Conservation (phyloP, 2,113 vertebrate genomes). For the Podarcis cretensis region DNA sequence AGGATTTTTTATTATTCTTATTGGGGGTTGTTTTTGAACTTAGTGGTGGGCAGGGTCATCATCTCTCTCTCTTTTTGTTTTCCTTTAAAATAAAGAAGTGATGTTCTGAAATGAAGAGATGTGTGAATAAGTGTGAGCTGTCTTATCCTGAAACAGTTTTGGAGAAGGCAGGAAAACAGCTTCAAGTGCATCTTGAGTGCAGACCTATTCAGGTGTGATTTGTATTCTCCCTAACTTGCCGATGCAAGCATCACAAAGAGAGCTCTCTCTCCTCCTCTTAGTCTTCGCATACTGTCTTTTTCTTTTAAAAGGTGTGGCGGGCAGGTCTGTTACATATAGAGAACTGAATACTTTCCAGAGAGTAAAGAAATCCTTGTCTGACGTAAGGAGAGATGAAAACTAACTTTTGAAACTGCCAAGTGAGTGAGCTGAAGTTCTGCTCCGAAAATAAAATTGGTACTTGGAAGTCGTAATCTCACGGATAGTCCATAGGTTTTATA, state of each 20-base stretch:
- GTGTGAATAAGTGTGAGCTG: constrained; percentile 74
- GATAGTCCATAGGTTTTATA: constrained; percentile 3
- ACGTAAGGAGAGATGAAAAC: constrained; percentile 34
- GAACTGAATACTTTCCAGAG: constrained; percentile 28
- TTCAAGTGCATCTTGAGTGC: constrained; percentile 42
- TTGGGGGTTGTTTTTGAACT: constrained; percentile 73
- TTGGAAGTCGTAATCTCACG: not conserved
- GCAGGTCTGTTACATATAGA: constrained; percentile 40
- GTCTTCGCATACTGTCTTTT: constrained; percentile 46
- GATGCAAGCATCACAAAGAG: constrained; percentile 62
- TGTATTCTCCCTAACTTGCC: constrained; percentile 53
- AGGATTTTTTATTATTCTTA: constrained; percentile 81
- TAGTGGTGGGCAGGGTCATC: constrained; percentile 71
- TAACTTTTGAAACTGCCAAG: constrained; percentile 35
- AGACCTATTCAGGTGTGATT: constrained; percentile 38
- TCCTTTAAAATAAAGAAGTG: constrained; percentile 81
- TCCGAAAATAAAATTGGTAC: not conserved
- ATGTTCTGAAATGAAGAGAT: constrained; percentile 81
- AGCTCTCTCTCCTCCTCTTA: constrained; percentile 27
- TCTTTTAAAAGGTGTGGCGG: constrained; percentile 28
- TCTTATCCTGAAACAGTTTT: constrained; percentile 70
- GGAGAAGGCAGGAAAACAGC: constrained; percentile 63
- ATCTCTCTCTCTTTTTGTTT: constrained; percentile 55
- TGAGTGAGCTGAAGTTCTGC: constrained; percentile 3
- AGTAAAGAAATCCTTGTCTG: constrained; percentile 50